Base-by-base conservation (phyloP, 2,888 invertebrate species). In the Achlya flavicornis region DNA sequence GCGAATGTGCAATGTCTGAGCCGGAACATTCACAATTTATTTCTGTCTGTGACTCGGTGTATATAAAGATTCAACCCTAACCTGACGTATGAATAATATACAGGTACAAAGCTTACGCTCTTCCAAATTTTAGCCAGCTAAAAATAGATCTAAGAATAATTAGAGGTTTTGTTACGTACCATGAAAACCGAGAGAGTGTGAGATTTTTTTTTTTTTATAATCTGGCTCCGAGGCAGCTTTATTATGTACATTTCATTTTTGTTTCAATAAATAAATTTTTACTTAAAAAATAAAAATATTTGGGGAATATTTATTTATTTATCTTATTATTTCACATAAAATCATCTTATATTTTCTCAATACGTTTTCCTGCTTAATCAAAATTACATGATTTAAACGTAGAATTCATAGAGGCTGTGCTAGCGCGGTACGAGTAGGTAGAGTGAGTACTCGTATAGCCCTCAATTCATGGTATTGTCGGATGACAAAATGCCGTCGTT, bases 401-500 rank as follows among this genome's bases (percentile, higher is more conserved):
- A 12, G 53, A 53, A 48, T 19, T 53, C 10, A 53, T 53, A 7
- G 19, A 19, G 19, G 19, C 53, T 53, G 19, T 19, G 19, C 43
- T 60, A 41, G 41, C 26, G 12, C 43, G 41, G 19, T 41, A 41
- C 26, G 41, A 41, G 41, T 12, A 8, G 4, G 61, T 38, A 58
- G 66, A 26, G 72, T 73, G 62, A 64, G 68, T 65, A 68, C 69
- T 74, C 68, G 76, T 10, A 77, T 72, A 75, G 70, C 72, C 72
- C 72, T 76, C 83, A 85, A 87, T 86, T 84, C 85, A 87, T 79
- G 86, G 82, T 78, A 83, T 85, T 85, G 84, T 83, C 75, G 76
- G 76, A 80, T 86, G 86, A 88, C 86, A 89, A 87, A 89, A 85
- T 80, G 83, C 69, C 71, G 79, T 83, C 86, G 81, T 87, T 87